A percentile compares a stretch with the other conserved stretches of the same genome.
Evolutionary conservation across 2,888 invertebrate species (phyloP).

Genomic region (Nudaria mundana): DNA sequence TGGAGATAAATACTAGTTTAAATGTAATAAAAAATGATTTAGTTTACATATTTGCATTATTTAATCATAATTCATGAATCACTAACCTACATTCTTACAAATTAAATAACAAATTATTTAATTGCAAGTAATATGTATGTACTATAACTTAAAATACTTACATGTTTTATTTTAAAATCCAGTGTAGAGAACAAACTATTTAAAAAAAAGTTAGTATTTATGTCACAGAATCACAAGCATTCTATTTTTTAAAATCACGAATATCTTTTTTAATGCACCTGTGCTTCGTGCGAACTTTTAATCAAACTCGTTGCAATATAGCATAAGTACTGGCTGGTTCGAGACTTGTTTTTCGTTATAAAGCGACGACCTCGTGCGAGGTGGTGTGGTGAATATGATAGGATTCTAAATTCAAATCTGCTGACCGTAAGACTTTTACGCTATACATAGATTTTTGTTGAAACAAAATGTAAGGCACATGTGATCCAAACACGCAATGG

Average conservation of each 20-base stretch:
- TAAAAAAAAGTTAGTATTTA: constrained; percentile 12
- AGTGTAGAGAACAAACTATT: constrained; percentile 19
- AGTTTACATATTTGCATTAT: too few relatives aligned
- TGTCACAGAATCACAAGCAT: constrained; percentile 24
- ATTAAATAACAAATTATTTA: too few relatives aligned
- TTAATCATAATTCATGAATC: too few relatives aligned
- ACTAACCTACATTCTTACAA: too few relatives aligned
- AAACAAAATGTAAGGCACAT: accelerated
- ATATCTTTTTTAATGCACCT: constrained; percentile 24
- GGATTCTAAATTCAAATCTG: constrained; percentile 14
- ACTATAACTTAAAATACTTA: too few relatives aligned
- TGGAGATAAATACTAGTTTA: too few relatives aligned
- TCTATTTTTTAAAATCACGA: constrained; percentile 20
- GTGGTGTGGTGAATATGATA: constrained; percentile 42
- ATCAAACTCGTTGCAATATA: constrained; percentile 29
- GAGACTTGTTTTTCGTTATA: constrained; percentile 49
- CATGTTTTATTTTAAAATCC: constrained; percentile 13
- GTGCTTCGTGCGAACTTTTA: constrained; percentile 25
- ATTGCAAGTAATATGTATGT: too few relatives aligned
- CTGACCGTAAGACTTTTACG: neutral
- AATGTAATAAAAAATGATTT: too few relatives aligned
- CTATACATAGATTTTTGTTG: constrained; percentile 6
- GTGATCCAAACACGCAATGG: constrained; percentile 9
- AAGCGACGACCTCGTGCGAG: constrained; percentile 37
- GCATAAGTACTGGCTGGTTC: constrained; percentile 48